phyloP scores from a whole-genome alignment of 1,140 invertebrate species.

The Sarcophaga bullata region DNA sequence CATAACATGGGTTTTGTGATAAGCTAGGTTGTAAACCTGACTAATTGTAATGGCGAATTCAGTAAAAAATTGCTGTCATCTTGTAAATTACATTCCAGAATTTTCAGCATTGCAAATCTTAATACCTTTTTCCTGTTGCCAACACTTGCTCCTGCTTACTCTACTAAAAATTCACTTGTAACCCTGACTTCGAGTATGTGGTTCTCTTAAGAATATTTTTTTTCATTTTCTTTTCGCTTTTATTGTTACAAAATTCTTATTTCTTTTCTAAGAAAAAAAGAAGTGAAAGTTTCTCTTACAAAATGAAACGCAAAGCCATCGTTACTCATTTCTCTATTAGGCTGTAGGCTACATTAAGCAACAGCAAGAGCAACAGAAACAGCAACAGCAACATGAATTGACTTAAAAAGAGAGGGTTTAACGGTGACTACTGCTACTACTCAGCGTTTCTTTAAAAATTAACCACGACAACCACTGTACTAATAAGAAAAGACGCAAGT shows the following conservation, averaged over 20 bases:
- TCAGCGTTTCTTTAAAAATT: constrained; percentile 16
- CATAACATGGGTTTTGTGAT: no score
- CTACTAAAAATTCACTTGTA: constrained; percentile 6
- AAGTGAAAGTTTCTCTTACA: constrained; percentile 32
- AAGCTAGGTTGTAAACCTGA: no score
- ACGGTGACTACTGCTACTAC: not conserved
- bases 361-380: not conserved
- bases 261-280: not conserved
- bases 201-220: not conserved
- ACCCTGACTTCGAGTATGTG: constrained; percentile 28
- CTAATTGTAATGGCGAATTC: no score
- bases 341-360: not conserved
- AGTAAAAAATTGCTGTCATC: no score
- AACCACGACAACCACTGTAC: constrained; percentile 36
- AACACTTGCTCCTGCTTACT: not conserved
- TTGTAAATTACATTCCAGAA: no score
- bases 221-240: not conserved
- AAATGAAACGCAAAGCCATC: not conserved
- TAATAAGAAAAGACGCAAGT: constrained; percentile 24
- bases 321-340: not conserved
- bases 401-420: not conserved
- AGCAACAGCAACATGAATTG: not conserved
- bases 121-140: not conserved
- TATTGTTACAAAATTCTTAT: not conserved
- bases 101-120: not conserved